These are phyloP conservation scores for Seira sanloemensis DNA, from an alignment of 2,888 invertebrate genomes.

Conservation along the genomic window DNA sequence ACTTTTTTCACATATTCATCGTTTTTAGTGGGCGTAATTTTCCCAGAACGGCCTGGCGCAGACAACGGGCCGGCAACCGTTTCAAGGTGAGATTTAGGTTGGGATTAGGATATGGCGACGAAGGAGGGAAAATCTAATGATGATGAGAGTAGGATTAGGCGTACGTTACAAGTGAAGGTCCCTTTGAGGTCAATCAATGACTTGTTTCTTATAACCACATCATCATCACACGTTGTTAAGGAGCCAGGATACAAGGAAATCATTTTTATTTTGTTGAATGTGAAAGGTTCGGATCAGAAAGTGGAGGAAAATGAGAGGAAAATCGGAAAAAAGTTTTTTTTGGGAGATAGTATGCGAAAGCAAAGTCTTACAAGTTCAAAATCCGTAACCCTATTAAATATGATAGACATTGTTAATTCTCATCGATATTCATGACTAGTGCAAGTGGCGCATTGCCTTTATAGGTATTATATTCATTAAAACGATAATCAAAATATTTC, in stretches of 20 bases:
- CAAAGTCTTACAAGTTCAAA: constrained; percentile 21
- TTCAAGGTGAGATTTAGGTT: constrained; percentile 41
- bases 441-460: background rate
- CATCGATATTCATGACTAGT: background rate
- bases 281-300: background rate
- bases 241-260: background rate
- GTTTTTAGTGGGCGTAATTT: constrained; percentile 58
- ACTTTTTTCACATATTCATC: background rate
- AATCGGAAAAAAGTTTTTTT: constrained; percentile 12
- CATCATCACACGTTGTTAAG: background rate
- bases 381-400: constrained; percentile 40
- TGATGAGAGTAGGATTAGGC: background rate
- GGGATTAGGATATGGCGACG: constrained; percentile 44
- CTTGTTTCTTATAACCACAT: constrained; percentile 17
- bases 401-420: background rate
- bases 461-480: constrained; percentile 7
- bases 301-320: constrained; percentile 24
- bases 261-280: constrained; percentile 18
- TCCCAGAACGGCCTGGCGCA: constrained; percentile 39
- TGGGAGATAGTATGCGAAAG: too few relatives aligned
- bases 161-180: constrained; percentile 54
- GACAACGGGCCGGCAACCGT: constrained; percentile 46
- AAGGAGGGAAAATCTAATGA: constrained; percentile 15
- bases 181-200: constrained; percentile 66
- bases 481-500: constrained; percentile 56